phyloP scores from a whole-genome alignment of 1,140 invertebrate genomes.

The Panulirus ornatus region DNA sequence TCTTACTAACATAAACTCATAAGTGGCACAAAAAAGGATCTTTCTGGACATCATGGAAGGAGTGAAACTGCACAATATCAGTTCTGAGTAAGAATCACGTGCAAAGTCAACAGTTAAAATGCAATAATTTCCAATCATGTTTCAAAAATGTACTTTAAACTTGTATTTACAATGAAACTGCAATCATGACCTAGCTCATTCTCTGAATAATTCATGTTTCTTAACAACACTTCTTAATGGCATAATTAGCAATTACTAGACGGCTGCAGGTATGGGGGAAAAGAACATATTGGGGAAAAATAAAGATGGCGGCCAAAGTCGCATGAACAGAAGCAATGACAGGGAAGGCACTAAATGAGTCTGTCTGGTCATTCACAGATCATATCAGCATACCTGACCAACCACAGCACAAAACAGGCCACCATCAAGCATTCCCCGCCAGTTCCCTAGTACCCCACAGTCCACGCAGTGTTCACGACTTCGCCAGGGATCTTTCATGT shows the following conservation, averaged over 20 bases:
- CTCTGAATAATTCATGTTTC: not conserved
- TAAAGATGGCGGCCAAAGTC: not conserved
- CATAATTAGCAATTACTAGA: not conserved
- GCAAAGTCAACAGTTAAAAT: not conserved
- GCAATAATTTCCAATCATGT: not conserved
- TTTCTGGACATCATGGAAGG: not conserved
- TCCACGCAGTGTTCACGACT: slow-evolving; percentile 52
- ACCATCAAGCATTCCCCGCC: slow-evolving; percentile 58
- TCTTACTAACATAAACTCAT: not conserved
- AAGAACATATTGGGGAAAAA: slow-evolving; percentile 9
- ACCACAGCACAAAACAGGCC: slow-evolving; percentile 58
- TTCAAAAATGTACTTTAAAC: no score
- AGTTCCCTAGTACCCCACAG: slow-evolving; percentile 60
- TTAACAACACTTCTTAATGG: not conserved
- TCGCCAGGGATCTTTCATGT: slow-evolving; percentile 42
- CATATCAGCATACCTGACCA: slow-evolving; percentile 42
- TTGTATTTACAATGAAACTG: not conserved
- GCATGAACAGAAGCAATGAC: not conserved
- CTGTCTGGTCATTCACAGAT: not conserved
- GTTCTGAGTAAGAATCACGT: not conserved
- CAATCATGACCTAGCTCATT: not conserved
- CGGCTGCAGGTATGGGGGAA: not conserved
- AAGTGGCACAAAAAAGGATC: not conserved
- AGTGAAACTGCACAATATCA: not conserved
- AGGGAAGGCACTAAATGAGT: not conserved